Conservation (phyloP, 2,888 invertebrate genomes). For the Ryuthela nishihirai region DNA sequence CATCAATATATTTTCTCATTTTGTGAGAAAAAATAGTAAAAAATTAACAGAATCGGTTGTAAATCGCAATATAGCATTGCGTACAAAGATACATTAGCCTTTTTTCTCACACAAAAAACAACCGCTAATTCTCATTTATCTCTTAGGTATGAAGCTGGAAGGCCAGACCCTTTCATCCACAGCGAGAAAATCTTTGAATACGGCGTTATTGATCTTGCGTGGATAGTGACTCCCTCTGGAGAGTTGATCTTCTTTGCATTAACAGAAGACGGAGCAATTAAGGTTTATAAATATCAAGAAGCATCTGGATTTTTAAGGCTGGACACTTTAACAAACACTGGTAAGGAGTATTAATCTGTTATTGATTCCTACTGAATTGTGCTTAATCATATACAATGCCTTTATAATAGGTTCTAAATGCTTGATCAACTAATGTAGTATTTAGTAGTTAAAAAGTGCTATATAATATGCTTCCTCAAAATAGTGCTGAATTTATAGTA, state of each 20-base stretch:
- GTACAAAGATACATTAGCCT: too few species aligned
- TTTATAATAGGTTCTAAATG: not conserved
- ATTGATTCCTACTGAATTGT: not conserved
- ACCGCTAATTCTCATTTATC: not conserved
- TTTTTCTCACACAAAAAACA: too few species aligned
- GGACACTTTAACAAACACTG: conserved; percentile 17
- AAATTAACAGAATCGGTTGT: too few species aligned
- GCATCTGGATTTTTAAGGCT: conserved; percentile 28
- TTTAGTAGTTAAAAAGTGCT: too few species aligned
- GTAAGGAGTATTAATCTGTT: conserved; percentile 2
- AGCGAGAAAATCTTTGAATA: conserved; percentile 14
- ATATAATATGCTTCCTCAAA: too few species aligned
- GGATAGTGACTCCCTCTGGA: conserved; percentile 10
- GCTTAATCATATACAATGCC: not conserved
- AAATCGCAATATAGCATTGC: too few species aligned
- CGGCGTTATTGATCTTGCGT: conserved; percentile 14
- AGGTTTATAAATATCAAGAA: conserved; percentile 18
- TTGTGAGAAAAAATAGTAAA: too few species aligned
- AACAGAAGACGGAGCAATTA: conserved; percentile 4
- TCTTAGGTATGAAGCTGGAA: conserved; percentile 5
- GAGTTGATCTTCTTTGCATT: conserved; percentile 19
- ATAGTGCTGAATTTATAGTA: too few species aligned
- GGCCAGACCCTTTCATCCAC: not conserved
- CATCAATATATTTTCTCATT: too few species aligned
- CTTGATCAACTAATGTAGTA: not conserved